Evolutionary conservation across 2,888 invertebrate genomes (phyloP), one percentile per base, ranked within the genome.

Genomic region (Polymixis lichenea): DNA sequence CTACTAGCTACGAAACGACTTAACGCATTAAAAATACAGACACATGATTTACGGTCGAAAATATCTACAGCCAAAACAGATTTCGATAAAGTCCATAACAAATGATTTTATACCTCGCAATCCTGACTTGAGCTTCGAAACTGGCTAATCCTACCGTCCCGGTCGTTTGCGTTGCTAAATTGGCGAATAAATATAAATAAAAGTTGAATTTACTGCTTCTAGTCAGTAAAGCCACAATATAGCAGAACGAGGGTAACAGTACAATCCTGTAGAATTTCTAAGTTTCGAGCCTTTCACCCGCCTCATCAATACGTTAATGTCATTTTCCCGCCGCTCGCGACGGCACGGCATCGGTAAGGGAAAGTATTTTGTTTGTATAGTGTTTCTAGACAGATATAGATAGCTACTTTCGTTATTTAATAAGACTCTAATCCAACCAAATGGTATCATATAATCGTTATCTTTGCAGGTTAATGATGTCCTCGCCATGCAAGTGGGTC

Each of bases 171-270:
- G 46, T 66, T 32, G 56, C 38, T 53, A 56, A 62, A 66, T 70
- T 58, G 66, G 53, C 32, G 70, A 82, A 78, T 75, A 83, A 82
- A 66, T 67, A 62, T 43, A 77, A 80, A 69, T 38, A 61, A 60
- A 73, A 60, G 17, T 71, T 61, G 53, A 53, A 61, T 43, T 67
- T 77, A 80, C 49, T 66, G 25, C 49, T 66, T 72, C 19, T 51
- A 77, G 62, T 60, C 49, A 32, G 53, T 55, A 58, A 77, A 58
- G 38, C 46, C 38, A 73, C 65, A 73, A 73, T 43, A 61, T 62
- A 78, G 38, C 38, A 28, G 49, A 82, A 73, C 22, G 22, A 17
- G 38, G 65, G 49, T 60, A 49, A 55, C 43, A 51, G 28, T 49
- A 53, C 58, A 56, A 68, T 68, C 0, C 51, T 53, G 56, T 64